phyloP scores from a whole-genome alignment of 23 tunicate species.

The Styela plicata region DNA sequence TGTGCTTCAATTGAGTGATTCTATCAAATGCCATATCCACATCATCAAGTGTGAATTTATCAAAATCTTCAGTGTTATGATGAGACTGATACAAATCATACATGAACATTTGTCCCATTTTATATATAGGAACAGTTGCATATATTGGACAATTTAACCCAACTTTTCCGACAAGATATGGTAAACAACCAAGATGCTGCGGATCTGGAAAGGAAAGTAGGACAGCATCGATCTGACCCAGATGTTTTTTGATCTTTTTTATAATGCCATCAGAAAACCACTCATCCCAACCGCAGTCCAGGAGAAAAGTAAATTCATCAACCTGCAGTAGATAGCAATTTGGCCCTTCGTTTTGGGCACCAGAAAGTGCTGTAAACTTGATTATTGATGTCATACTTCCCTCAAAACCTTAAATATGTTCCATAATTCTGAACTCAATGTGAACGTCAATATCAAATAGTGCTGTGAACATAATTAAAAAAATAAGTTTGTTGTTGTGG shows the following conservation, averaged over 20 bases:
- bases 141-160: constrained; percentile 90
- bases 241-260: constrained; percentile 64
- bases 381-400: constrained; percentile 91
- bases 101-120: constrained; percentile 95
- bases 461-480: no score
- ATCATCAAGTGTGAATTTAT: constrained; percentile 84
- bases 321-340: constrained; percentile 84
- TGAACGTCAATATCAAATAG: no score
- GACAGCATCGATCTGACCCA: constrained; percentile 82
- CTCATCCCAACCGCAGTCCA: constrained; percentile 99
- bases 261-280: constrained; percentile 46
- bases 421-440: no score
- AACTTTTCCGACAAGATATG: constrained; percentile 63
- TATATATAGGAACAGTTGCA: constrained; percentile 91
- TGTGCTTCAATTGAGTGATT: constrained; percentile 87
- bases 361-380: constrained; percentile 90
- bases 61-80: constrained; percentile 77
- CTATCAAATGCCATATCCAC: constrained; percentile 88
- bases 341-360: constrained; percentile 89
- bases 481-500: no score
- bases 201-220: constrained; percentile 71
- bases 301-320: constrained; percentile 92
- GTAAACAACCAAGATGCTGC: constrained; percentile 87
- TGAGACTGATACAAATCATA: constrained; percentile 85
- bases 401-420: no score